Conservation (phyloP, 2,888 invertebrate genomes). For the Pyrochroa serraticornis region DNA sequence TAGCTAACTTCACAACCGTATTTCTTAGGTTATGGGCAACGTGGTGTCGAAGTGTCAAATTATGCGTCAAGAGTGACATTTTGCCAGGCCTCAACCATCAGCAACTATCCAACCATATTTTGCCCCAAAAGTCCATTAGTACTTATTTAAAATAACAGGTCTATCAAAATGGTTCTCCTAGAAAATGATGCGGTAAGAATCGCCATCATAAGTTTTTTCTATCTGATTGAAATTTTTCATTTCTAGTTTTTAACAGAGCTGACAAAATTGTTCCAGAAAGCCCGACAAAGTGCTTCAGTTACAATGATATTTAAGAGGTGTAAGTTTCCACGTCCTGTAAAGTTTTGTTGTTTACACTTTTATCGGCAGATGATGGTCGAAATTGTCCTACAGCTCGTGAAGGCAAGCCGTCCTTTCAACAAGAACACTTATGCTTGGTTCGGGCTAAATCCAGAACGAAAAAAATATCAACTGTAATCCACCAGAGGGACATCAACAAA, state of each 20-base stretch:
- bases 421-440: slow-evolving; percentile 82
- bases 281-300: slow-evolving; percentile 80
- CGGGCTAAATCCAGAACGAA: slow-evolving; percentile 80
- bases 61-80: too few relatives aligned
- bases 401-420: slow-evolving; percentile 67
- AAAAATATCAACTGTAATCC: slow-evolving; percentile 79
- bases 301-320: slow-evolving; percentile 93
- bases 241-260: slow-evolving; percentile 84
- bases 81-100: too few relatives aligned
- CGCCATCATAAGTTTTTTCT: slow-evolving; percentile 18
- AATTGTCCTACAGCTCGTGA: slow-evolving; percentile 76
- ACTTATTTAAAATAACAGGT: slow-evolving; percentile 15
- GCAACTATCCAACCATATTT: too few relatives aligned
- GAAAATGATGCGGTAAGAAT: slow-evolving; percentile 69
- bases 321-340: slow-evolving; percentile 67
- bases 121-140: too few relatives aligned
- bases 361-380: slow-evolving; percentile 75
- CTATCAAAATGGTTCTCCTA: slow-evolving; percentile 67
- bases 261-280: slow-evolving; percentile 84
- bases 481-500: slow-evolving; percentile 88
- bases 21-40: slow-evolving; percentile 26
- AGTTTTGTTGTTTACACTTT: too few relatives aligned
- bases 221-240: slow-evolving; percentile 28
- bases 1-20: background rate
- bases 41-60: slow-evolving; percentile 23